Evolutionary conservation across 1,140 invertebrate species (phyloP).

Genomic region (Drosophila ambigua): DNA sequence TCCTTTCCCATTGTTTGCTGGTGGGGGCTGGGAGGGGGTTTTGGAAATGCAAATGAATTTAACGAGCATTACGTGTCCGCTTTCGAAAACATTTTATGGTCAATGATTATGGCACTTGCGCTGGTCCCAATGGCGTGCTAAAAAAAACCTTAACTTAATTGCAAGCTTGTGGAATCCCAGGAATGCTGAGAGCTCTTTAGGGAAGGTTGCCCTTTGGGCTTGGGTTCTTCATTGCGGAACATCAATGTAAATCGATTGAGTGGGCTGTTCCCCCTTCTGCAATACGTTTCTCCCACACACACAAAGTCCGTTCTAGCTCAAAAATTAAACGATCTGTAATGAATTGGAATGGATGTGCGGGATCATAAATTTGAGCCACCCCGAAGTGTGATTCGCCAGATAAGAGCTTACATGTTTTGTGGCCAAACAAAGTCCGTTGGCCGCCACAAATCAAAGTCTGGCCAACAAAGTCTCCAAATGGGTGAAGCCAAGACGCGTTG

Average conservation of each 20-base stretch:
- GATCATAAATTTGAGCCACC: slow-evolving; percentile 28
- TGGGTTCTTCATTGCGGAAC: too few species aligned
- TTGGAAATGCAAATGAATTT: slow-evolving; percentile 39
- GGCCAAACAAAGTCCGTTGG: slow-evolving; percentile 1
- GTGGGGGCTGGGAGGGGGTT: too few species aligned
- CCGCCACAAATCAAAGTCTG: slow-evolving; percentile 13
- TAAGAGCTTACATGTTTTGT: slow-evolving; percentile 33
- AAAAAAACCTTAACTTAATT: slow-evolving; percentile 7
- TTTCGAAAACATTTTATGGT: slow-evolving; percentile 44
- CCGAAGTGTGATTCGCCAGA: slow-evolving; percentile 47
- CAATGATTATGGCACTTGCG: slow-evolving; percentile 42
- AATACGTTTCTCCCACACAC: too few species aligned
- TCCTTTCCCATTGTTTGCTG: slow-evolving; percentile 26
- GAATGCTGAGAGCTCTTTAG: slow-evolving; percentile 5
- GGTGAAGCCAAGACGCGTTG: slow-evolving; percentile 44
- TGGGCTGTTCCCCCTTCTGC: too few species aligned
- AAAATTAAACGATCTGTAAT: slow-evolving; percentile 27
- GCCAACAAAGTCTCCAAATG: slow-evolving; percentile 66
- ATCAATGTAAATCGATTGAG: too few species aligned
- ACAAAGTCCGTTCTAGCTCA: slow-evolving; percentile 12
- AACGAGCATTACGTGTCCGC: slow-evolving; percentile 46
- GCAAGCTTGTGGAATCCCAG: slow-evolving; percentile 8
- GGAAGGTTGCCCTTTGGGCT: background rate
- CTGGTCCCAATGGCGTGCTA: slow-evolving; percentile 18
- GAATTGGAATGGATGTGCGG: slow-evolving; percentile 43